Base-by-base conservation (phyloP, 1,140 invertebrate species). In the Palaemon carinicauda region DNA sequence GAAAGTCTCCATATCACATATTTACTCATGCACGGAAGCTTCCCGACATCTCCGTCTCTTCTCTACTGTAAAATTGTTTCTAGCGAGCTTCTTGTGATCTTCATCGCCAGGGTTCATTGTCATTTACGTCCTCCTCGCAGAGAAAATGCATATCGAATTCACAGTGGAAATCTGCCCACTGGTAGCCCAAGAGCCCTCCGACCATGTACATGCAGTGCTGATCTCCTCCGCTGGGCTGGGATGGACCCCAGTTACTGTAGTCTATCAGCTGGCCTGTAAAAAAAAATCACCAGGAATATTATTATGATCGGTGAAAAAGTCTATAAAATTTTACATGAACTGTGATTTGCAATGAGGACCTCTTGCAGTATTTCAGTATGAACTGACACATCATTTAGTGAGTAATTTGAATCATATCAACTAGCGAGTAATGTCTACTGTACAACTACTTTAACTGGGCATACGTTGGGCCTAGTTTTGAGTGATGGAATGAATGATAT, bases 181-280 rank as follows among this genome's bases (percentile, higher is more conserved):
- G 89, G 53, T 89, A 90, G 1, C 89, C 88, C 24, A 89, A 71
- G 12, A 87, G 83, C 4, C 89, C 88, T 17, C 89, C 89, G 21
- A 90, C 89, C 53, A 90, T 79, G 51, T 90, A 90, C 87, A 90
- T 89, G 79, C 89, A 90, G 82, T 90, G 89, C 73, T 90, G 89
- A 81, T 90, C 88, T 4, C 79, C 84, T 17, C 89, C 89, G 27
- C 80, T 88, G 27, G 89, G 89, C 60, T 90, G 89, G 3, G 88
- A 89, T 1, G 88, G 88, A 14, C 88, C 88, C 89, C 89, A 90
- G 65, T 89, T 85, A 19, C 73, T 82, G 75, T 88, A 88, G 51
- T 69, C 41, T 50, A 90, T 77, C 74, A 88, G 53, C 51, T 89
- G 81, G 65, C 89, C 89, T 90, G 87, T 5, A 41, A 60, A 41